Evolutionary conservation across 1,140 invertebrate species (phyloP), one percentile per base, ranked within the genome.

Genomic region (Bursaphelenchus mucronatus): DNA sequence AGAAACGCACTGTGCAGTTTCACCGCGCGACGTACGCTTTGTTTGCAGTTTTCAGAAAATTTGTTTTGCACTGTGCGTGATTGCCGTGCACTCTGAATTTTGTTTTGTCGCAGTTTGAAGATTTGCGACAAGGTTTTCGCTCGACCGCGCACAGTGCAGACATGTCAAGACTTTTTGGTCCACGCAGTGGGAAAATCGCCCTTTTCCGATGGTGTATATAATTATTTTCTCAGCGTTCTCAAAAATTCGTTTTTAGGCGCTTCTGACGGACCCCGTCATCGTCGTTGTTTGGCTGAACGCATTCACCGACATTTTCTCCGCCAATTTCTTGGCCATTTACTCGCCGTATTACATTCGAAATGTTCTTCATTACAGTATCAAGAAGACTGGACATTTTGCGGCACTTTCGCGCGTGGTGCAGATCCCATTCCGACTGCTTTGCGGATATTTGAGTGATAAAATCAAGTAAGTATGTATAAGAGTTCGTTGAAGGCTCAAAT

Each of bases 301-400:
- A 17, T 19, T 66, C 1, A 50, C 64, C 10, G 64, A 66, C 8
- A 44, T 65, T n/a, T 54, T 68, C 6, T n/a, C 40, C 15, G 45
- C 50, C 19, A 47, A 67, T n/a, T 66, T 66, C 45, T 67, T 66
- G 15, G 47, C 64, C 7, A 64, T 50, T 6, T 66, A 66, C 21
- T 46, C 40, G 41, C 64, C 64, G 44, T 46, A 68, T 64, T 66
- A 66, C 41, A 51, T 66, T 8, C 43, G 49, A 46, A 66, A 66
- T 40, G 64, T 49, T 47, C 41, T 66, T 4, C 45, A 67, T 17
- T 66, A 65, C 51, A 30, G 11, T n/a, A 50, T 66, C 15, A 43
- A 66, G 46, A 63, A 49, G 30, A 64, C 63, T 39, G 63, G 63
- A 0, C 17, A 63, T 19, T 61, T 55, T 6, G 64, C 66, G 6